Evolutionary conservation across 2,797 vertebrate genomes (phyloP).

Genomic region (Sebastes vulpes): DNA sequence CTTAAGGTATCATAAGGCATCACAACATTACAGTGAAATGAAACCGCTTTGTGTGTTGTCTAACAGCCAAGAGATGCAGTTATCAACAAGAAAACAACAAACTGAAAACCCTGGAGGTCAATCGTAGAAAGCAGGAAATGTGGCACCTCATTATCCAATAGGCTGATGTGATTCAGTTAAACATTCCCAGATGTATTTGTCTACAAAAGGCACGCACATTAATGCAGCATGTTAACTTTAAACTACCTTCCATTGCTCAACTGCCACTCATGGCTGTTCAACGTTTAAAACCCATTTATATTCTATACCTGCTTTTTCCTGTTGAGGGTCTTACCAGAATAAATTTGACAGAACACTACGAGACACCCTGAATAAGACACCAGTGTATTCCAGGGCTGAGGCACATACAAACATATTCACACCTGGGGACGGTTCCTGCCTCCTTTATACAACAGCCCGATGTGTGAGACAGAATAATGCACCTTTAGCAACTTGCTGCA

Average conservation of each 20-base stretch:
- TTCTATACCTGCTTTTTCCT: not conserved
- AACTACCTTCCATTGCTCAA: not conserved
- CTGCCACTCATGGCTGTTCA: not conserved
- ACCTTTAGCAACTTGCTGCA: not conserved
- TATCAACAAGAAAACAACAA: not conserved
- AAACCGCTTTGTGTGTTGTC: not conserved
- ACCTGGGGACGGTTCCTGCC: not conserved
- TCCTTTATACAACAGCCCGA: not conserved
- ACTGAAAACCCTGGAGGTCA: not conserved
- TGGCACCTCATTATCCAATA: not conserved
- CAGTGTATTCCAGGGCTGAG: not conserved
- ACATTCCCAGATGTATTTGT: not conserved
- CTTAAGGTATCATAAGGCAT: constrained; percentile 5
- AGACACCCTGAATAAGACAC: not conserved
- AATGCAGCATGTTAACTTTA: not conserved
- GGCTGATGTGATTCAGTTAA: not conserved
- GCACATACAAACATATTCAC: not conserved
- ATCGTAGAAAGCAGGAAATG: not conserved
- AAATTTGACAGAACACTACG: not conserved
- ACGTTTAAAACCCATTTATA: not conserved
- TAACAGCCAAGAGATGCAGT: not conserved
- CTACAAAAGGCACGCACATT: not conserved
- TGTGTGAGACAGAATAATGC: not conserved
- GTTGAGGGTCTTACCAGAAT: not conserved
- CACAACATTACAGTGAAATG: not conserved